These are phyloP conservation scores for Aldabrachelys gigantea DNA, from an alignment of 2,113 vertebrate genomes.

Conservation along the genomic window DNA sequence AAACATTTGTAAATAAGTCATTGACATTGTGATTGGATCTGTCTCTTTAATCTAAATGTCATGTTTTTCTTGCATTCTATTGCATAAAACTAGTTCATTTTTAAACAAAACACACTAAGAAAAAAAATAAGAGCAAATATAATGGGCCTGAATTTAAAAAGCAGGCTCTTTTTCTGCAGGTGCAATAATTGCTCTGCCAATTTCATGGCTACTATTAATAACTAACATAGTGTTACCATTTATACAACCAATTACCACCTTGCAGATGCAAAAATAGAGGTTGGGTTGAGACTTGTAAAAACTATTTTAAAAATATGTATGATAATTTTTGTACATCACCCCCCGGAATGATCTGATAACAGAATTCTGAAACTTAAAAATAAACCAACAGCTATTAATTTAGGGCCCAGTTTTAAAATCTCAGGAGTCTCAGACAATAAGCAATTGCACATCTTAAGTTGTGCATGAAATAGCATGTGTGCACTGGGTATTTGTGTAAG, in stretches of 20 bases:
- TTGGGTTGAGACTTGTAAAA: slow-evolving; percentile 14
- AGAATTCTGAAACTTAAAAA: slow-evolving; percentile 14
- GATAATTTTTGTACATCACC: background rate
- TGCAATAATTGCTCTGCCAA: slow-evolving; percentile 18
- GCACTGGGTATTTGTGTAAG: background rate
- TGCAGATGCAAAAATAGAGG: background rate
- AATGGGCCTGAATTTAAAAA: background rate
- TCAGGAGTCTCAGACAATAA: background rate
- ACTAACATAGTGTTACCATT: background rate
- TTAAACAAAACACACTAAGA: background rate
- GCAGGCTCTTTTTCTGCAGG: slow-evolving; percentile 12
- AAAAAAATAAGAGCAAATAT: slow-evolving; percentile 21
- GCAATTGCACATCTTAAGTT: background rate
- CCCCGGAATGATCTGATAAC: background rate
- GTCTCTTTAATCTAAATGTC: slow-evolving; percentile 36
- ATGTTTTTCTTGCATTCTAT: slow-evolving; percentile 31
- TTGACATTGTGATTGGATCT: slow-evolving; percentile 45
- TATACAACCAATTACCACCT: background rate
- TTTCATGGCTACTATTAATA: background rate
- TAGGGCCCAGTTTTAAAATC: background rate
- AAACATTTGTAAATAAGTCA: slow-evolving; percentile 72
- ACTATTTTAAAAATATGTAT: background rate
- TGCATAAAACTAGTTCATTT: slow-evolving; percentile 1
- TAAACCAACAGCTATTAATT: background rate
- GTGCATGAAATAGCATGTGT: background rate